These are phyloP conservation scores for Eupithecia exiguata DNA, from an alignment of 2,888 invertebrate species.

Conservation along the genomic window DNA sequence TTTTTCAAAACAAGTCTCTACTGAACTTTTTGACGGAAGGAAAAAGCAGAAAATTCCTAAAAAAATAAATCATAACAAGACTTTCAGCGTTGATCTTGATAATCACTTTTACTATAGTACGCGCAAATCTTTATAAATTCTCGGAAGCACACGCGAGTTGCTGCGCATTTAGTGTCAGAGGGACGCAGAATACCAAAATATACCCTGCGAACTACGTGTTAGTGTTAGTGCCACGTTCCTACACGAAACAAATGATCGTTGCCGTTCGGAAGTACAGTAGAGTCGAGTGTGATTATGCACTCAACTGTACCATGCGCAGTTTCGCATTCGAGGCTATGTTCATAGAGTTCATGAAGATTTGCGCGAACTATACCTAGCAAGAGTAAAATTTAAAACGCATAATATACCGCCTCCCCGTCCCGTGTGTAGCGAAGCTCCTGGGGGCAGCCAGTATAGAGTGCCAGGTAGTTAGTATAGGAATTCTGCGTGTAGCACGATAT, in stretches of 20 bases:
- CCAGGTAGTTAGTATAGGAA: not conserved
- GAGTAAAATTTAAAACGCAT: not conserved
- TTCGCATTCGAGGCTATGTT: too few species aligned
- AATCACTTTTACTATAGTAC: not conserved
- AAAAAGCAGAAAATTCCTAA: not conserved
- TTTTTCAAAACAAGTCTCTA: not conserved
- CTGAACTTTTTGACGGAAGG: not conserved
- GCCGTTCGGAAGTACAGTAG: too few species aligned
- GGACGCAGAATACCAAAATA: too few species aligned
- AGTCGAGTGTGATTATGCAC: too few species aligned
- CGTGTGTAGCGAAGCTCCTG: not conserved
- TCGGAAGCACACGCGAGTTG: too few species aligned
- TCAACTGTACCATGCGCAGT: too few species aligned
- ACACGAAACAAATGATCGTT: too few species aligned
- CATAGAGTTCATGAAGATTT: too few species aligned
- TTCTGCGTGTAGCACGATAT: slow-evolving; percentile 9
- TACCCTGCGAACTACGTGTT: too few species aligned
- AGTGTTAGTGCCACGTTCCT: too few species aligned
- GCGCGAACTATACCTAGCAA: not conserved
- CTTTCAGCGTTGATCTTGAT: not conserved
- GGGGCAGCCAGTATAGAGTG: not conserved
- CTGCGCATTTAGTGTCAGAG: too few species aligned
- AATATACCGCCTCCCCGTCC: not conserved
- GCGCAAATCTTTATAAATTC: too few species aligned
- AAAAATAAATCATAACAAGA: not conserved